A percentile compares a stretch with the other conserved stretches of the same genome.
Conservation (phyloP, 1,140 invertebrate species). For the Antheraea mylitta region DNA sequence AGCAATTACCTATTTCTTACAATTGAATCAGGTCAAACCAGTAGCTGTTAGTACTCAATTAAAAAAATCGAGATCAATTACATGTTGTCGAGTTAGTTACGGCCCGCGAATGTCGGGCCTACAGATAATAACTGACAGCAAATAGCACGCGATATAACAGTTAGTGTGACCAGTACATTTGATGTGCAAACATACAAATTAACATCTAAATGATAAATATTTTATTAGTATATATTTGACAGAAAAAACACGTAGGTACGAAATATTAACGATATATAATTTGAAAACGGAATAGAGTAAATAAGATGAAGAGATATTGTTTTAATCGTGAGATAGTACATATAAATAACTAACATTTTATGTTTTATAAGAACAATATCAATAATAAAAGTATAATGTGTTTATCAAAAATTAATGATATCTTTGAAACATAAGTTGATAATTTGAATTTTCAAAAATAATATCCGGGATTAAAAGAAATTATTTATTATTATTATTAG, state of each 20-base stretch:
- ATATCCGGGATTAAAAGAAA: no score
- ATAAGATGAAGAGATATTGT: no score
- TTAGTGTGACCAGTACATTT: background rate
- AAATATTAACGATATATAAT: background rate
- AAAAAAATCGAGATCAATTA: background rate
- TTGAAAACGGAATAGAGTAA: background rate
- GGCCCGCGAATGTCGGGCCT: background rate
- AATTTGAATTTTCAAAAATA: no score
- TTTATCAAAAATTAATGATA: no score
- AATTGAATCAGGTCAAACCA: background rate
- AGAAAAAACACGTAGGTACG: background rate
- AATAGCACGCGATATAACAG: background rate
- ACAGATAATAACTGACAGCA: background rate
- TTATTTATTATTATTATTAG: no score
- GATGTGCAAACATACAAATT: background rate
- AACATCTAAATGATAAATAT: background rate
- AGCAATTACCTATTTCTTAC: background rate
- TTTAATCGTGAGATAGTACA: no score
- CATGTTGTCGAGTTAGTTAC: constrained; percentile 2
- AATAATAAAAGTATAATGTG: no score
- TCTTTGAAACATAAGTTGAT: no score
- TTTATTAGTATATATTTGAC: background rate
- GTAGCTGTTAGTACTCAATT: background rate
- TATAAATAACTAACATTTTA: no score
- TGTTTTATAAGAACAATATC: no score